Evolutionary conservation across 2,888 invertebrate species (phyloP).

Genomic region (Cataglyphis rosenhaueri): DNA sequence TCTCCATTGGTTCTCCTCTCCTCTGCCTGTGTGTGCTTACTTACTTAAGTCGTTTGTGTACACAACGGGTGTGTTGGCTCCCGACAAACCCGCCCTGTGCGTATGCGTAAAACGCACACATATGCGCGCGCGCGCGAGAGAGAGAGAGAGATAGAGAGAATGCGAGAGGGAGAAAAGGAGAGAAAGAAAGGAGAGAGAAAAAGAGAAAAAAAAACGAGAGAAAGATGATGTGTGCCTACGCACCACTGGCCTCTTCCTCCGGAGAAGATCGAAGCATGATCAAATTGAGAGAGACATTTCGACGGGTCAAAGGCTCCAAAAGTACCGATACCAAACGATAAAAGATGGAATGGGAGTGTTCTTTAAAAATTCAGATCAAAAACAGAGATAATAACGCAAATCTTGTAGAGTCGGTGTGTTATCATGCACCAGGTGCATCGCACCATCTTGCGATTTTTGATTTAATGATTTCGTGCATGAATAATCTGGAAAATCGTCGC

Average conservation of each 20-base stretch:
- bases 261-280: slow-evolving; percentile 23
- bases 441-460: neutral
- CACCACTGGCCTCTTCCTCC: slow-evolving; percentile 53
- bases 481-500: slow-evolving; percentile 14
- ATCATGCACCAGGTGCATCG: neutral
- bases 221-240: slow-evolving; percentile 58
- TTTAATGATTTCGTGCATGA: slow-evolving; percentile 25
- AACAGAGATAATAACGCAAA: neutral
- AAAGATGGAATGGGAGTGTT: slow-evolving; percentile 2
- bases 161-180: slow-evolving; percentile 19
- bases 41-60: slow-evolving; percentile 52
- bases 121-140: slow-evolving; percentile 14
- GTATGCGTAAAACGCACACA: slow-evolving; percentile 40
- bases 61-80: slow-evolving; percentile 54
- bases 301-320: slow-evolving; percentile 55
- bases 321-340: slow-evolving; percentile 30
- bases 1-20: slow-evolving; percentile 61
- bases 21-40: slow-evolving; percentile 39
- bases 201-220: slow-evolving; percentile 49
- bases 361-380: neutral
- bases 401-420: neutral
- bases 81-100: slow-evolving; percentile 45
- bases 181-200: slow-evolving; percentile 14
- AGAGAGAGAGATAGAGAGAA: slow-evolving; percentile 12
- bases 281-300: slow-evolving; percentile 26